A percentile compares a stretch with the other conserved stretches of the same genome.
phyloP scores from a whole-genome alignment of 2,888 invertebrate genomes.

The Hirtodrosophila trivittata region DNA sequence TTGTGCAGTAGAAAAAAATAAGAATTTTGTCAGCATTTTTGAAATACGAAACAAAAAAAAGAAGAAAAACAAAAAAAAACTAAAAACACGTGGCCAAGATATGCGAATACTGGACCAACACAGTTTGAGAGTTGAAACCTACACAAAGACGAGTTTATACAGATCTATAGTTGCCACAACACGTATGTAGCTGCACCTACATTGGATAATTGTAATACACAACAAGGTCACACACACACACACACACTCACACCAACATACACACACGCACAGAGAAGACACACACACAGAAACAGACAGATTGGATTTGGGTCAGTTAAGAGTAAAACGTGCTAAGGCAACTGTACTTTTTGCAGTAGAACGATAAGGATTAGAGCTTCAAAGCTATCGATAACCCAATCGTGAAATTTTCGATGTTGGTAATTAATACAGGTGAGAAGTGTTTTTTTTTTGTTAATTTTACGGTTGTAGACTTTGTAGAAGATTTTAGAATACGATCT shows the following conservation, averaged over 20 bases:
- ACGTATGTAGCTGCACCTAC: background rate
- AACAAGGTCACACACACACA: too few species aligned
- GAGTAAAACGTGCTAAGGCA: conserved; percentile 14
- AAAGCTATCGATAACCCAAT: conserved; percentile 1
- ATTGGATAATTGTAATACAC: too few species aligned
- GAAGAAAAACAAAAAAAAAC: background rate
- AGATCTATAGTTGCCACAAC: conserved; percentile 23
- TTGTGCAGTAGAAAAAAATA: conserved; percentile 9
- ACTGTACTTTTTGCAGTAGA: conserved; percentile 40
- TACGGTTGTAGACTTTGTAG: too few species aligned
- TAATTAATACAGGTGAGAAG: too few species aligned
- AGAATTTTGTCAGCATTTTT: conserved; percentile 17
- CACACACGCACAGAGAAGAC: too few species aligned
- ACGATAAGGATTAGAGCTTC: conserved; percentile 23
- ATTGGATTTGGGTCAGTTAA: background rate
- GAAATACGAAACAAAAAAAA: background rate
- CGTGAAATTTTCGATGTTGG: too few species aligned
- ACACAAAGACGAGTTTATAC: conserved; percentile 16
- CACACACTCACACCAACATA: too few species aligned
- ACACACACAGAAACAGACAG: background rate
- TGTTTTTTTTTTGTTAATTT: too few species aligned
- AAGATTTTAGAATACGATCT: too few species aligned
- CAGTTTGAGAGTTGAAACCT: conserved; percentile 24
- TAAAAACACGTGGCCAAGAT: conserved; percentile 1
- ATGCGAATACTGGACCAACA: conserved; percentile 49